Evolutionary conservation across 2,888 invertebrate species (phyloP), one percentile per base, ranked within the genome.

Genomic region (Nymphalis polychloros): DNA sequence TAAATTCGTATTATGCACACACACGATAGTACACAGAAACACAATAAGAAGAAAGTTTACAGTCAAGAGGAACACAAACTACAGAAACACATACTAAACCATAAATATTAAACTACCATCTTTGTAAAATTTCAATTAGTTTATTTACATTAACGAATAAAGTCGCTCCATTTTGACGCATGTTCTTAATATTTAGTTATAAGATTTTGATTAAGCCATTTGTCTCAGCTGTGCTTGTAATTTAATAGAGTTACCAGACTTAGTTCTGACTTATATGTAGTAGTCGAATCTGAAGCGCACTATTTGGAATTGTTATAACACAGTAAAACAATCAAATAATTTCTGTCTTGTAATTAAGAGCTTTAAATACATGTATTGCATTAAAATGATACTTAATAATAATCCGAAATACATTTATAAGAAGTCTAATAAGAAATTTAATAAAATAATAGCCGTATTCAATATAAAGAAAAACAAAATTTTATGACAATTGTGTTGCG

Each of bases 131-230:
- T 10, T 8, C 10, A 41, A 41, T 8, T 41, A 41, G 13, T 41
- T 41, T n/a, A 57, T 41, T 57, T 57, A 55, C n/a, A 41, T 10
- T 46, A 49, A 46, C 47, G 60, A 65, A 65, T 53, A 62, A 57
- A 62, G 55, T 62, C 60, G 55, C 66, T 48, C 55, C 53, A 35
- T 55, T 62, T 61, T 53, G 48, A 55, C 48, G 55, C 48, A 50
- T 48, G 41, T 53, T 55, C 62, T 62, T 67, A 35, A 48, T 67
- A 55, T 52, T 69, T 41, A 69, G 63, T 59, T 27, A 50, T 27
- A 62, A 70, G 59, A 70, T 67, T 41, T 70, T 67, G 55, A 52
- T 50, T 53, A 59, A 62, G 52, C 65, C n/a, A 57, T 70, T 70
- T 47, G 50, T 64, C 67, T 62, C 63, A 62, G 59, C 35, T 59